These are phyloP conservation scores for Lasiommata megera DNA, from an alignment of 2,888 invertebrate genomes.

Conservation along the genomic window DNA sequence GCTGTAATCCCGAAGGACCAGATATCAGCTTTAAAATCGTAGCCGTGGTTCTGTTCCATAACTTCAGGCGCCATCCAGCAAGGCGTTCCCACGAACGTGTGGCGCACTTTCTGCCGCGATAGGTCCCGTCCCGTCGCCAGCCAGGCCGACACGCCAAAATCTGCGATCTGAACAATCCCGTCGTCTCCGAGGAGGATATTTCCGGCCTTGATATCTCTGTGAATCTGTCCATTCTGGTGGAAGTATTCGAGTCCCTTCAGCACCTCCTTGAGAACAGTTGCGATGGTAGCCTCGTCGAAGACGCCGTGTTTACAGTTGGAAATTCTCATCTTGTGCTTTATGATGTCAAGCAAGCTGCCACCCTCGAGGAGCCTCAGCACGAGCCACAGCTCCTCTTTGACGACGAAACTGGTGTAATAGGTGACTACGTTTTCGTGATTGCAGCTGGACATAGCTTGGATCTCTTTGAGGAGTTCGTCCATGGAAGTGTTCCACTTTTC, in stretches of 20 bases:
- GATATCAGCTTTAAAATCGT: slow-evolving; percentile 97
- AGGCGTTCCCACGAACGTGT: slow-evolving; percentile 99
- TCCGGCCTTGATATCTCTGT: slow-evolving; percentile 88
- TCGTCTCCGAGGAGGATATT: slow-evolving; percentile 98
- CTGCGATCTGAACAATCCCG: slow-evolving; percentile 98
- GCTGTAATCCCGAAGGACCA: slow-evolving; percentile 96
- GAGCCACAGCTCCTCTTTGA: slow-evolving; percentile 98
- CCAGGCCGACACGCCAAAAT: slow-evolving; percentile 99
- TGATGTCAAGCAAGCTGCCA: slow-evolving; percentile 93
- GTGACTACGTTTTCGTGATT: slow-evolving; percentile 99
- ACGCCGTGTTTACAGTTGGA: slow-evolving; percentile 97
- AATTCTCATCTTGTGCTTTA: slow-evolving; percentile 97
- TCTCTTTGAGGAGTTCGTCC: slow-evolving; percentile 96
- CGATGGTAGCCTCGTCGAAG: slow-evolving; percentile 98
- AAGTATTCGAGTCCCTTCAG: slow-evolving; percentile 99
- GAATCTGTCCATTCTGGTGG: slow-evolving; percentile 97
- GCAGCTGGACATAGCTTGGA: slow-evolving; percentile 99
- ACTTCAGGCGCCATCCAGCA: slow-evolving; percentile 99
- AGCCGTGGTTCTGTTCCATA: slow-evolving; percentile 99
- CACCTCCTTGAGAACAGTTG: slow-evolving; percentile 97
- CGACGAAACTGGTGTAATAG: slow-evolving; percentile 99
- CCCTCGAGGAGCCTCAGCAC: slow-evolving; percentile 98
- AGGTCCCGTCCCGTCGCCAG: slow-evolving; percentile 97
- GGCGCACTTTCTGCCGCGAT: slow-evolving; percentile 96
- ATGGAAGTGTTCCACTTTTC: slow-evolving; percentile 99